Base-by-base conservation (phyloP, 2,113 vertebrate genomes). In the Platichthys stellatus region DNA sequence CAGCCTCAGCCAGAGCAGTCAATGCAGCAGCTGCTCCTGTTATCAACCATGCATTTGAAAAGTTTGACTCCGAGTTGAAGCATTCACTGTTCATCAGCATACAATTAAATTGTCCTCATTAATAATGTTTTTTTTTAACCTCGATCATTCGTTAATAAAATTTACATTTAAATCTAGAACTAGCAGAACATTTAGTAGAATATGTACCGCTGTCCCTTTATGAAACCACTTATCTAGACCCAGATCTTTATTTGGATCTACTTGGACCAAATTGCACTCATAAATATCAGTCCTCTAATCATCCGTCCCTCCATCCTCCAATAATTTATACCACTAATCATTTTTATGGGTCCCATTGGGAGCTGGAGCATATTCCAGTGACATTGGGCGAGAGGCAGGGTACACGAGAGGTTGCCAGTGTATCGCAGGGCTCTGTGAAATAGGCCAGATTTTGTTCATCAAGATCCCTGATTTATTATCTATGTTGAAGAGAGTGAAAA, bases 11-110 rank as follows among this genome's bases (percentile, higher is more conserved):
- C 47, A 2, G 20, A 17, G 74, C 51, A 4, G 18, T 71, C 59
- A 67, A 67, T 63, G 76, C 69, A 70, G 76, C 88, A 86, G 87
- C 83, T 83, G 80, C 75, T 85, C 72, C 72, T 58, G 63, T 78
- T 74, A 18, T 38, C 63, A 11, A 65, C 56, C 62, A 47, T 69
- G 74, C 65, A 49, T 72, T 88, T 72, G 53, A 82, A 35, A 45
- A 74, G 53, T 56, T 56, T 78, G 35, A 26, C 56, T 57, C 20
- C 57, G 14, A 20, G 18, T 54, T 20, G 20, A 83, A 58, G 67
- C 23, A 40, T 31, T 60, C 67, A 63, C 53, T 17, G 11, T 63
- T 38, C 11, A 11, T 15, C 51, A 21, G 51, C 51, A 21, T 6
- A n/a, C 51, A n/a, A 35, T 59, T 23, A 49, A 51, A 53, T 64